Base-by-base conservation (phyloP, 2,113 vertebrate genomes). In the Epinephelus lanceolatus region DNA sequence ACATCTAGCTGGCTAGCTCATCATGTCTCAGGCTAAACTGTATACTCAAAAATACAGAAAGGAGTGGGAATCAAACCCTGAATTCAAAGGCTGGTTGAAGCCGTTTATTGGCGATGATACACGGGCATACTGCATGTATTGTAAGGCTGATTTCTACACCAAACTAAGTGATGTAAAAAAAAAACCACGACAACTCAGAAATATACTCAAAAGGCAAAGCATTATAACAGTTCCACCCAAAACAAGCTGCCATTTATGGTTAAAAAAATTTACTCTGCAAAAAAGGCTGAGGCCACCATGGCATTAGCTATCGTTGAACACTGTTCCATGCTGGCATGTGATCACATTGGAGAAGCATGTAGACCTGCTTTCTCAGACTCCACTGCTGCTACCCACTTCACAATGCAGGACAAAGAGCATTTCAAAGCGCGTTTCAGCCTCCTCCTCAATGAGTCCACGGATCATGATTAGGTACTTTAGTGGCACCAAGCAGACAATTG, bases 291-390 rank as follows among this genome's bases (percentile, higher is more conserved):
- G 7, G 57, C 23, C 56, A 82, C 49, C n/a, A 76, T 70, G 11
- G 33, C 45, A 61, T 55, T 74, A 59, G 52, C 19, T 25, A n/a
- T 49, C 0, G 6, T 53, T 74, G 63, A 70, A 47, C 70, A 63
- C 25, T 67, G 49, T 37, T 76, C 40, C n/a, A 53, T 67, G 18
- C 33, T 68, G n/a, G 9, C 14, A 52, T 84, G 70, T 14, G 55
- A 69, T 42, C 79, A 81, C 18, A 75, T 67, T 67, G 52, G 49
- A 1, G 56, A 75, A 56, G 25, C 82, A 55, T 62, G 70, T 62
- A 49, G 0, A 78, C 42, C 68, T n/a, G 74, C 53, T n/a, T 78
- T 74, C 5, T 40, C 42, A 37, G 52, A 73, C 61, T 81, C 70
- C 21, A 51, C 42, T 42, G 62, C 27, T 60, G 52, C 70, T 52